Base-by-base conservation (phyloP, 2,797 vertebrate genomes). In the Adelosebastes latens region DNA sequence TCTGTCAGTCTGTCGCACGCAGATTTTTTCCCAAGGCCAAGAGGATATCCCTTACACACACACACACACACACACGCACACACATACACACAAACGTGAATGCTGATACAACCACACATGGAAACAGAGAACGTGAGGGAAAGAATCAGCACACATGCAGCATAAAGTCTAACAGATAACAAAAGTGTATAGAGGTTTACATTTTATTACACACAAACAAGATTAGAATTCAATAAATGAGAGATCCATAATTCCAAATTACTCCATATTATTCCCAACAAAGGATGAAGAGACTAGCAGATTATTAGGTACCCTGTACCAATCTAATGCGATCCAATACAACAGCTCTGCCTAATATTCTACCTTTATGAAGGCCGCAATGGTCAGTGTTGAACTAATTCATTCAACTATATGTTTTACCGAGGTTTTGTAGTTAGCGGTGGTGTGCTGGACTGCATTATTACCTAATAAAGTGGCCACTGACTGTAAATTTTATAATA, bases 11-110 rank as follows among this genome's bases (percentile, higher is more conserved):
- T 92, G 82, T 89, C 79, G 77, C 77, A 87, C 32, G 31, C 81
- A 84, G 77, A 90, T 83, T 92, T 90, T 90, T 88, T 87, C 82
- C 85, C 89, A 93, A 93, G 92, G 89, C 90, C 88, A 80, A 88
- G 88, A 93, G 90, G 90, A 93, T 91, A 93, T 92, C 90, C 89
- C 89, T 88, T 89, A 88, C 82, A 82, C 75, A 73, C 68, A 78
- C 58, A 58, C 53, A 58, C 77, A 64, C 56, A 24, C 42, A 65
- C 66, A 61, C 76, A 63, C 60, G 59, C 58, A 27, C 56, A 53
- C 36, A 65, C 74, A 64, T 7, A 46, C 42, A 46, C 42, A 46
- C 42, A 46, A 34, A 74, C 75, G 31, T 18, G 20, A 83, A 72
- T 52, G 56, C 56, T 75, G 75, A 76, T 70, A 78, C 52, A 82